A percentile compares a stretch with the other conserved stretches of the same genome.
Conservation (phyloP, 2,888 invertebrate species). For the Deilephila porcellus region DNA sequence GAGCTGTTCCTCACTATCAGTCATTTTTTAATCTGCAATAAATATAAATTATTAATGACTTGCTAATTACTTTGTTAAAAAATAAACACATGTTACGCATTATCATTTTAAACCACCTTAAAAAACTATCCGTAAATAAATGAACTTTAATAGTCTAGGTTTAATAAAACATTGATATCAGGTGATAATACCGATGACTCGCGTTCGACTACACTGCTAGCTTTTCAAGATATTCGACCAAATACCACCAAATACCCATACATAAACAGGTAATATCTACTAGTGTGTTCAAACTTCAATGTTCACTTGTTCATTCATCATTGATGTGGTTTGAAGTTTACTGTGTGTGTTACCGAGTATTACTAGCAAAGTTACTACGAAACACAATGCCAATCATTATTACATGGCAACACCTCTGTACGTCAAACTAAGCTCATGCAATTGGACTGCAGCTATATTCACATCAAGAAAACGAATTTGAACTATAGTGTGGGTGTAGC, state of each 20-base stretch:
- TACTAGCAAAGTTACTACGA: background rate
- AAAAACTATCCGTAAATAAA: background rate
- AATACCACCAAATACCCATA: background rate
- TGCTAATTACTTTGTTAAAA: background rate
- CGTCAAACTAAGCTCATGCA: background rate
- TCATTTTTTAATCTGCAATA: conserved; percentile 52
- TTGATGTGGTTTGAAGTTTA: background rate
- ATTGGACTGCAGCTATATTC: conserved; percentile 14
- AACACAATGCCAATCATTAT: background rate
- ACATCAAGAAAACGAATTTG: background rate
- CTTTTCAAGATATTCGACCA: background rate
- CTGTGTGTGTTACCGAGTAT: background rate
- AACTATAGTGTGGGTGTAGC: conserved; percentile 15
- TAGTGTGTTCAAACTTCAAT: background rate
- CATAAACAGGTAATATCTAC: too few species aligned
- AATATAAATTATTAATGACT: conserved; percentile 26
- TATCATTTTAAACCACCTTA: background rate
- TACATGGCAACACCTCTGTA: background rate
- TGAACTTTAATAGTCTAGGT: background rate
- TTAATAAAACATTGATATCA: background rate
- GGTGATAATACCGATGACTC: background rate
- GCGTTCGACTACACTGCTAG: background rate
- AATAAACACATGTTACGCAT: background rate
- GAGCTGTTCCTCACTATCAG: conserved; percentile 59
- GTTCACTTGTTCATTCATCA: background rate